Evolutionary conservation across 2,888 invertebrate genomes (phyloP).

Genomic region (Aphrophora alni): DNA sequence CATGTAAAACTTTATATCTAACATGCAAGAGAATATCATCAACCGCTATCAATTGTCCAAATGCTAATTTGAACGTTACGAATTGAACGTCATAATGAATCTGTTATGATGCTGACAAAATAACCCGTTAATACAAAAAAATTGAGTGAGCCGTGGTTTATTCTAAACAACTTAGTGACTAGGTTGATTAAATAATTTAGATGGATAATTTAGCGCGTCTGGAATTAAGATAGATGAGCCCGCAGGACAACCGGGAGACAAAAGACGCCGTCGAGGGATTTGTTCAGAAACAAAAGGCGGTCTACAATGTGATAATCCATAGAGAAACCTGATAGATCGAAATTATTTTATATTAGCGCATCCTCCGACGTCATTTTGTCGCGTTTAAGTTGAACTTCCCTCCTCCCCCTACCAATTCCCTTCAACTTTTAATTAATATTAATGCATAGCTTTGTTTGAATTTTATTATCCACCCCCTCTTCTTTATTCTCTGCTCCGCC

Average conservation of each 20-base stretch:
- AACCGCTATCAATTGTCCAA: too few relatives aligned
- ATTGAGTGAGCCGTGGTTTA: not conserved
- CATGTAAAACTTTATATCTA: too few relatives aligned
- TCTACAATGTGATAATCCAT: constrained; percentile 23
- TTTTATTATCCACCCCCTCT: not conserved
- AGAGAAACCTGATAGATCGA: constrained; percentile 38
- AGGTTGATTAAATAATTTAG: constrained; percentile 6
- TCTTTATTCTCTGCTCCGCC: not conserved
- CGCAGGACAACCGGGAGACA: not conserved
- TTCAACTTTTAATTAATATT: constrained; percentile 35
- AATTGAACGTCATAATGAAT: not conserved
- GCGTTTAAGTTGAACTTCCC: not conserved
- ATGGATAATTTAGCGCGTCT: not conserved
- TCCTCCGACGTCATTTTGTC: constrained; percentile 15
- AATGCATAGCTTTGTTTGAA: constrained; percentile 30
- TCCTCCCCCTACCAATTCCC: not conserved
- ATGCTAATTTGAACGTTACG: too few relatives aligned
- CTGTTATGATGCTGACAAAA: not conserved
- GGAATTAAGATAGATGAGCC: constrained; percentile 9
- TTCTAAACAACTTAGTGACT: not conserved
- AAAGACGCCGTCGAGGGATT: not conserved
- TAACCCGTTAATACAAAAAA: not conserved
- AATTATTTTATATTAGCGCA: constrained; percentile 38
- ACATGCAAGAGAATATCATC: too few relatives aligned
- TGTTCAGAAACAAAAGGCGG: not conserved